A percentile compares a stretch with the other conserved stretches of the same genome.
Conservation (phyloP, 2,113 vertebrate genomes). For the Baryphthengus martii region DNA sequence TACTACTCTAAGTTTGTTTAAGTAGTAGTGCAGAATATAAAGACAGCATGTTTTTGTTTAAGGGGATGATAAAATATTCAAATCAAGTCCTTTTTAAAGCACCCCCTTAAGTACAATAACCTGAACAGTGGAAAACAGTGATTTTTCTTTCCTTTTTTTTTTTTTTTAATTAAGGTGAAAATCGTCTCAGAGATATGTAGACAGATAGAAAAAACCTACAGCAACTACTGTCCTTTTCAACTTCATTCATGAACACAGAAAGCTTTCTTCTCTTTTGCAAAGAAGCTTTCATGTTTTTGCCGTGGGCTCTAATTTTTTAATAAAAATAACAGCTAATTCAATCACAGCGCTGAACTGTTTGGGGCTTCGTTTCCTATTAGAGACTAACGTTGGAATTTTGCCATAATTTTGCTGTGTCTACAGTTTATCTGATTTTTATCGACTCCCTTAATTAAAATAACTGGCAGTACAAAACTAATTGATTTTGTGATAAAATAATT, state of each 20-base stretch:
- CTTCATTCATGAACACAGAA: neutral
- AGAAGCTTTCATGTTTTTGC: neutral
- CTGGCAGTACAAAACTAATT: constrained; percentile 62
- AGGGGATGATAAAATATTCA: neutral
- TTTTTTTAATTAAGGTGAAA: neutral
- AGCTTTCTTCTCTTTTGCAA: neutral
- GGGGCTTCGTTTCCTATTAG: constrained; percentile 1
- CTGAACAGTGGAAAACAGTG: neutral
- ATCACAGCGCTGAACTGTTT: neutral
- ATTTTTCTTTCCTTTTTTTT: neutral
- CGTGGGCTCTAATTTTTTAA: constrained; percentile 12
- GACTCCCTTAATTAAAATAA: constrained; percentile 66
- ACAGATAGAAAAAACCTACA: neutral
- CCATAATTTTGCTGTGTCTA: constrained; percentile 37
- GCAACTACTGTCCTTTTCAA: neutral
- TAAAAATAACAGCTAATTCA: constrained; percentile 39
- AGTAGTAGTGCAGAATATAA: neutral
- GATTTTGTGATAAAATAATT: constrained; percentile 74
- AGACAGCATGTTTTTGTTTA: neutral
- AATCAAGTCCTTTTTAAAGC: neutral
- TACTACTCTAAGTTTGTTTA: neutral
- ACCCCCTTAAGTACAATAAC: neutral
- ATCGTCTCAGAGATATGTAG: neutral
- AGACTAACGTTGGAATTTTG: constrained; percentile 45
- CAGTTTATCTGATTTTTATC: constrained; percentile 65